phyloP scores from a whole-genome alignment of 2,888 invertebrate genomes.

The Seladonia tumulorum region DNA sequence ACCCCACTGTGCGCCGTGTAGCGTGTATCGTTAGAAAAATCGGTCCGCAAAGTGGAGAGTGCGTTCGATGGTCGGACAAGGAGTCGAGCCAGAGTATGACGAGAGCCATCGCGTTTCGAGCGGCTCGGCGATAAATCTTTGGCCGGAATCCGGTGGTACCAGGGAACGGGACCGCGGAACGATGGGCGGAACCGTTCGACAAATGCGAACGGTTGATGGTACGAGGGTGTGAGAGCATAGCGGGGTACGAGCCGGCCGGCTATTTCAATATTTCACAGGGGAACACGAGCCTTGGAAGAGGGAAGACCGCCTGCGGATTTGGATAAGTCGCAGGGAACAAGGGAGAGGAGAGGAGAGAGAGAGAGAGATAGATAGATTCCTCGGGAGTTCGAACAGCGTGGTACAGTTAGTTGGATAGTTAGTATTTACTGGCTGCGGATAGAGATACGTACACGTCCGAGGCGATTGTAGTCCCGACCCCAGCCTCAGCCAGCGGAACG shows the following conservation, averaged over 20 bases:
- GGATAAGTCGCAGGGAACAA: conserved; percentile 48
- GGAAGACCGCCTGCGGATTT: conserved; percentile 23
- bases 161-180: neutral
- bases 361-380: conserved; percentile 54
- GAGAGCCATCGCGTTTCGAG: neutral
- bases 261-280: conserved; percentile 51
- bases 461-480: conserved; percentile 3
- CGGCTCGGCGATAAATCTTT: conserved; percentile 33
- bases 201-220: conserved; percentile 48
- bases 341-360: conserved; percentile 52
- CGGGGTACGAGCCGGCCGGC: conserved; percentile 30
- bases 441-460: conserved; percentile 58
- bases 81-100: neutral
- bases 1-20: too few species aligned
- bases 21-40: too few species aligned
- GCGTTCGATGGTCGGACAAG: conserved; percentile 7
- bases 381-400: conserved; percentile 32
- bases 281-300: conserved; percentile 34
- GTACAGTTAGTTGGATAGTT: conserved; percentile 68
- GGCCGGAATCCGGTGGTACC: conserved; percentile 23
- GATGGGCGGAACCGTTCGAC: conserved; percentile 41
- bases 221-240: conserved; percentile 6
- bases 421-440: conserved; percentile 69
- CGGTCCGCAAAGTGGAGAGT: neutral
- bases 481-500: conserved; percentile 29